Evolutionary conservation across 2,888 invertebrate genomes (phyloP).

Genomic region (Heliconius sara): DNA sequence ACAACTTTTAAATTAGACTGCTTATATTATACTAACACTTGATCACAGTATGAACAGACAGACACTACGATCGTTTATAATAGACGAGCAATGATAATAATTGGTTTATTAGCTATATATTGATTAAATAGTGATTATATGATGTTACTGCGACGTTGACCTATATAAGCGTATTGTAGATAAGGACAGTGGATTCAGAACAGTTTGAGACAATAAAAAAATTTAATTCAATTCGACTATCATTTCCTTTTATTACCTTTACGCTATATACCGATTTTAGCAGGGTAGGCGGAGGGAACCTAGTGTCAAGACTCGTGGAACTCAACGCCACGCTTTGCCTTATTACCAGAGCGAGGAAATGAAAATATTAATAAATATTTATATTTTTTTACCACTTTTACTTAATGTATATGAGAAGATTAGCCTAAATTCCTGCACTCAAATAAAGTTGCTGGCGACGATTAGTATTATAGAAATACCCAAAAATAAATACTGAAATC

Average conservation of each 20-base stretch:
- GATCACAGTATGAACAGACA: not conserved
- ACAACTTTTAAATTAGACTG: not conserved
- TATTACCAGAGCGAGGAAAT: not conserved
- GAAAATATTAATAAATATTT: not conserved
- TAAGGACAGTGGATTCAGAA: constrained; percentile 38
- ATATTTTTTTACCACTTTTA: too few relatives aligned
- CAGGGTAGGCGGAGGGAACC: not conserved
- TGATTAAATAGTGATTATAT: constrained; percentile 44
- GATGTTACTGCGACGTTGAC: constrained; percentile 46
- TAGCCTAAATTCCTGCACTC: too few relatives aligned
- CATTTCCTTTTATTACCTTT: not conserved
- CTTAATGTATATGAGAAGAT: too few relatives aligned
- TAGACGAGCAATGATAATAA: constrained; percentile 56
- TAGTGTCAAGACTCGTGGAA: not conserved
- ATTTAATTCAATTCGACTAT: not conserved
- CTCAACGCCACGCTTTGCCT: not conserved
- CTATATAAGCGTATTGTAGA: constrained; percentile 29
- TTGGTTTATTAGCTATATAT: constrained; percentile 52
- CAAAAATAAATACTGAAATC: too few relatives aligned
- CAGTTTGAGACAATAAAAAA: too few relatives aligned
- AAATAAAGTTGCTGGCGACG: too few relatives aligned
- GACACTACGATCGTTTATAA: not conserved
- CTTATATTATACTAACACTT: not conserved
- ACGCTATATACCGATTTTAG: too few relatives aligned
- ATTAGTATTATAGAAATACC: too few relatives aligned